These are phyloP conservation scores for Pelagia noctiluca DNA, from an alignment of 30 jellyfish, hydroid and myxozoan species.

Conservation along the genomic window DNA sequence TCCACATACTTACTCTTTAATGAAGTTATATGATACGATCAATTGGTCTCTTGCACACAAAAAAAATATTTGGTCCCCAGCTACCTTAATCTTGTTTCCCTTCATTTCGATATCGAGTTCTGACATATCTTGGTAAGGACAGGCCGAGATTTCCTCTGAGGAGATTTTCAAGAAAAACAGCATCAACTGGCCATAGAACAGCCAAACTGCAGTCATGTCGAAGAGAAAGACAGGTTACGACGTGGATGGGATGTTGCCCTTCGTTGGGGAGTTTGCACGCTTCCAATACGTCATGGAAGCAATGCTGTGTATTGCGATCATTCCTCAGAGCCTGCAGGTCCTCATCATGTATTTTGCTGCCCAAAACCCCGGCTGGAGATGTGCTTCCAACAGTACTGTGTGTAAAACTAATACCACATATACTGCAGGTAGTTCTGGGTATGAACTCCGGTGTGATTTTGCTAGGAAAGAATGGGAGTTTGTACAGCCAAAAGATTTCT, in stretches of 20 bases:
- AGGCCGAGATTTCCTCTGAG: too few species aligned
- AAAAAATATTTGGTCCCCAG: too few species aligned
- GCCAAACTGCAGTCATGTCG: too few species aligned
- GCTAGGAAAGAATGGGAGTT: constrained; percentile 79
- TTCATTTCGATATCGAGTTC: too few species aligned
- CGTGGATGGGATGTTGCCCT: constrained; percentile 67
- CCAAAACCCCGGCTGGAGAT: constrained; percentile 76
- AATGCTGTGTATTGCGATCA: constrained; percentile 50
- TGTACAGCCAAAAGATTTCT: constrained; percentile 64
- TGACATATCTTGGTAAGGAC: too few species aligned
- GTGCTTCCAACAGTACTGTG: constrained; percentile 74
- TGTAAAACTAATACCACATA: constrained; percentile 42
- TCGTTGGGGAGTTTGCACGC: constrained; percentile 80
- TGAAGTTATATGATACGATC: too few species aligned
- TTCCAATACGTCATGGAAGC: constrained; percentile 64
- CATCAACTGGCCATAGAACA: too few species aligned
- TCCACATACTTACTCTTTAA: too few species aligned
- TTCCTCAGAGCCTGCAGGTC: constrained; percentile 70
- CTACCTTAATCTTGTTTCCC: too few species aligned
- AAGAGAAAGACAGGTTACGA: constrained; percentile 29
- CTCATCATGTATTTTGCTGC: constrained; percentile 89
- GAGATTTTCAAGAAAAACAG: too few species aligned
- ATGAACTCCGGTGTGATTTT: constrained; percentile 63
- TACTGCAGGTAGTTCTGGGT: constrained; percentile 13
- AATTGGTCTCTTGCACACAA: too few species aligned